These are phyloP conservation scores for Macheiramphus alcinus DNA, from an alignment of 2,113 vertebrate species.

Conservation along the genomic window DNA sequence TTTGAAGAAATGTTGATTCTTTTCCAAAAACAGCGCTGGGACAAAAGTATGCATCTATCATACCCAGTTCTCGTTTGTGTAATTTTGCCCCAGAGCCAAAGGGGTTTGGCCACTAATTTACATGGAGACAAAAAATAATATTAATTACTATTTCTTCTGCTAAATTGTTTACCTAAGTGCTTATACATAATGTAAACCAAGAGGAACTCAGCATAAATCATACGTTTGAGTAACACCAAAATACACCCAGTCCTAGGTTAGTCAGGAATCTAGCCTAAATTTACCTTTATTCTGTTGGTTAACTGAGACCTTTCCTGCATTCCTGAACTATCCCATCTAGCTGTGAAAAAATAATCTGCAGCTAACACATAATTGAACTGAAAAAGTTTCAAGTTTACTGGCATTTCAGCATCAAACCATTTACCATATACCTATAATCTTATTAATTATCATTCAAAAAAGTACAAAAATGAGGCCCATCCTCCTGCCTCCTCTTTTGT, in stretches of 20 bases:
- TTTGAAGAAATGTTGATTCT: not conserved
- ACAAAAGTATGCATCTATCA: not conserved
- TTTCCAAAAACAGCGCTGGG: not conserved
- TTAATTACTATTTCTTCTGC: not conserved
- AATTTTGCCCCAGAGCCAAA: not conserved
- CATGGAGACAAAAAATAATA: not conserved
- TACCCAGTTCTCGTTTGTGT: not conserved
- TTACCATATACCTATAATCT: not conserved
- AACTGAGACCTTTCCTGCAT: not conserved
- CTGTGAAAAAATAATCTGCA: not conserved
- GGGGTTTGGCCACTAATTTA: not conserved
- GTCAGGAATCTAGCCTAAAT: not conserved
- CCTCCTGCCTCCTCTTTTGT: not conserved
- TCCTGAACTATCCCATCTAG: not conserved
- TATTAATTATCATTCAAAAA: not conserved
- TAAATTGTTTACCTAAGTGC: not conserved
- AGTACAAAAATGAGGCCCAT: not conserved
- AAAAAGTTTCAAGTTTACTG: not conserved
- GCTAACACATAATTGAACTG: not conserved
- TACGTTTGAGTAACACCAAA: not conserved
- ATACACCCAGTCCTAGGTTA: not conserved
- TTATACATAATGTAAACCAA: not conserved
- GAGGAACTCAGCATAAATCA: not conserved
- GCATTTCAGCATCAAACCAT: not conserved
- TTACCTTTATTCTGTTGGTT: no score